A percentile compares a stretch with the other conserved stretches of the same genome.
Evolutionary conservation across 2,888 invertebrate species (phyloP).

Genomic region (Thera obeliscata): DNA sequence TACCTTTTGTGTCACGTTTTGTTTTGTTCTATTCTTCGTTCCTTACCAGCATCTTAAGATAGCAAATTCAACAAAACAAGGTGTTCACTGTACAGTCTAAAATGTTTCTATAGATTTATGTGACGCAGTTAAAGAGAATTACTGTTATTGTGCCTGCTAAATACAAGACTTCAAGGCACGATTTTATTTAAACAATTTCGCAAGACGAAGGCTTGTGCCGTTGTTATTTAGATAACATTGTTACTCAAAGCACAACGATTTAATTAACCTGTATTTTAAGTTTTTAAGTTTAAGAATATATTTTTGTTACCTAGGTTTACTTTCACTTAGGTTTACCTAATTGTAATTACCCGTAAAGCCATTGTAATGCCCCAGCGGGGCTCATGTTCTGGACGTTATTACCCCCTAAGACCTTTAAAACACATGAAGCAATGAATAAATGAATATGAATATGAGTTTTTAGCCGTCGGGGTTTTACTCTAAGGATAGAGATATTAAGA

Average conservation of each 20-base stretch:
- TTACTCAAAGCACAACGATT: slow-evolving; percentile 1
- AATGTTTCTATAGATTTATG: slow-evolving; percentile 55
- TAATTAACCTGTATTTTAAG: no score
- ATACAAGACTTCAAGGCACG: slow-evolving; percentile 20
- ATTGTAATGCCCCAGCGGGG: no score
- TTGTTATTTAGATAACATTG: slow-evolving; percentile 22
- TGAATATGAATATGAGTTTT: no score
- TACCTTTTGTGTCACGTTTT: slow-evolving; percentile 1
- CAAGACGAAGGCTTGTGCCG: neutral
- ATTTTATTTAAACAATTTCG: slow-evolving; percentile 11
- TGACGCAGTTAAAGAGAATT: slow-evolving; percentile 53
- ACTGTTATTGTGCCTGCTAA: slow-evolving; percentile 53
- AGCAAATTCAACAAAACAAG: slow-evolving; percentile 60
- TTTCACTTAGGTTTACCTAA: no score
- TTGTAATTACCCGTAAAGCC: no score
- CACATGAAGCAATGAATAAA: no score
- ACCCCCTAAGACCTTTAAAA: no score
- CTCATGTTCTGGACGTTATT: no score
- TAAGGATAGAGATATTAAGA: no score
- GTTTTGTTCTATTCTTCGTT: slow-evolving; percentile 37
- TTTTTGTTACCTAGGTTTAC: no score
- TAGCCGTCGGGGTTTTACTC: no score
- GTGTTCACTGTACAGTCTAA: slow-evolving; percentile 53
- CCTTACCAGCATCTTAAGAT: slow-evolving; percentile 57
- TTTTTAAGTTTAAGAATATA: no score